phyloP scores from a whole-genome alignment of 2,797 vertebrate species.

The Dromococcyx pavoninus region DNA sequence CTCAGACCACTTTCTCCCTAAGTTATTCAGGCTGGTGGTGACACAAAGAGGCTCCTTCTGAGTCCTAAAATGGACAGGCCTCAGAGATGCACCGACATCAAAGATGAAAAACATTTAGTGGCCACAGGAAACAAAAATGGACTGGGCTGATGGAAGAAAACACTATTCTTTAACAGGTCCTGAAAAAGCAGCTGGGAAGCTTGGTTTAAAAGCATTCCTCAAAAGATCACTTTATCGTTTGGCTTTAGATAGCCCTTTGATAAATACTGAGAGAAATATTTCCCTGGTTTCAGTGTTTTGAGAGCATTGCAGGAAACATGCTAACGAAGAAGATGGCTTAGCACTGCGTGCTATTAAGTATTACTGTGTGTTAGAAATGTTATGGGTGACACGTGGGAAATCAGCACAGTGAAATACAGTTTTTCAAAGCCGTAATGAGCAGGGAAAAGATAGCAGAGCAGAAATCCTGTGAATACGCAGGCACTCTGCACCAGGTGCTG shows the following conservation, averaged over 20 bases:
- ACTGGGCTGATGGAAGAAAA: neutral
- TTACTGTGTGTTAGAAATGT: neutral
- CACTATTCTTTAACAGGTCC: neutral
- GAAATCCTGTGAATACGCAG: neutral
- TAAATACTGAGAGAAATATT: neutral
- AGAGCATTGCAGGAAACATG: neutral
- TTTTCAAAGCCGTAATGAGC: neutral
- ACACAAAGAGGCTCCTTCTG: neutral
- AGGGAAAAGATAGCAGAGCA: neutral
- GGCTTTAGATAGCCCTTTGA: neutral
- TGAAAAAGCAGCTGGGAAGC: conserved; percentile 17
- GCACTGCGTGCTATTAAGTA: neutral
- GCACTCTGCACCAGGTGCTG: neutral
- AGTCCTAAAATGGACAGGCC: neutral
- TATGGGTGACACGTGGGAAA: neutral
- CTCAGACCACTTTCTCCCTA: neutral
- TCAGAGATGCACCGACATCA: neutral
- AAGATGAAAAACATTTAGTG: neutral
- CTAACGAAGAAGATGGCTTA: neutral
- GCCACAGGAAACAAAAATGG: neutral
- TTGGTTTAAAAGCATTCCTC: neutral
- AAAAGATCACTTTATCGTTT: conserved; percentile 1
- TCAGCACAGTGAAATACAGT: neutral
- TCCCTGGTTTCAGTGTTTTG: neutral
- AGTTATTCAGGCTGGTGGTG: neutral